These are phyloP conservation scores for Nasonia giraulti DNA, from an alignment of 1,140 invertebrate species.

Conservation along the genomic window DNA sequence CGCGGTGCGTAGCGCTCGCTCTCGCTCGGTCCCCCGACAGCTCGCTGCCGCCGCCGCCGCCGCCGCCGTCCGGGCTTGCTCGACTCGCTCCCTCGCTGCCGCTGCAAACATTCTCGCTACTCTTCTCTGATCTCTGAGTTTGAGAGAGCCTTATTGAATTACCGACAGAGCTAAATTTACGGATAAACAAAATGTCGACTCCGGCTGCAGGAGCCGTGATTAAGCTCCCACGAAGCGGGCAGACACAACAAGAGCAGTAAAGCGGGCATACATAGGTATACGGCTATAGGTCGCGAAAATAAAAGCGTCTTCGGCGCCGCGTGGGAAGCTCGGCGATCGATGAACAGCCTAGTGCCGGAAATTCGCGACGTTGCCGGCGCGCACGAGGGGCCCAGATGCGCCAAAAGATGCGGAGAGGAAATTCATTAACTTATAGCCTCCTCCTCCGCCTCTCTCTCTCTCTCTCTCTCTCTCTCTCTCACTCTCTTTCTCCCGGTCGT, in stretches of 20 bases:
- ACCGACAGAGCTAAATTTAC: neutral
- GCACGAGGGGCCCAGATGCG: neutral
- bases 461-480: too few species aligned
- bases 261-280: neutral
- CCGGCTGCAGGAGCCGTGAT: neutral
- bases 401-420: neutral
- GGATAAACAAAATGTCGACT: neutral
- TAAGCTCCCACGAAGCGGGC: neutral
- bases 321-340: neutral
- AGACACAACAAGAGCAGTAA: neutral
- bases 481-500: neutral
- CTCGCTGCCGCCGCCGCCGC: neutral
- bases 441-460: neutral
- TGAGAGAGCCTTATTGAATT: neutral
- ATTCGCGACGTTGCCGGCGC: slow-evolving; percentile 1
- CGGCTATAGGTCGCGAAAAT: neutral
- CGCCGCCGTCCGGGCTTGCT: neutral
- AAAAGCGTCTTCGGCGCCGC: neutral
- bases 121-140: neutral
- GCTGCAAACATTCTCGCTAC: neutral
- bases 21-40: slow-evolving; percentile 12
- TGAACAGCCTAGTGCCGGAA: slow-evolving; percentile 23
- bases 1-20: neutral
- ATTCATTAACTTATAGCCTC: slow-evolving; percentile 20
- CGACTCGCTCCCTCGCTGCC: neutral